Evolutionary conservation across 2,888 invertebrate species (phyloP), one percentile per base, ranked within the genome.

Genomic region (Loripinus fragilis): DNA sequence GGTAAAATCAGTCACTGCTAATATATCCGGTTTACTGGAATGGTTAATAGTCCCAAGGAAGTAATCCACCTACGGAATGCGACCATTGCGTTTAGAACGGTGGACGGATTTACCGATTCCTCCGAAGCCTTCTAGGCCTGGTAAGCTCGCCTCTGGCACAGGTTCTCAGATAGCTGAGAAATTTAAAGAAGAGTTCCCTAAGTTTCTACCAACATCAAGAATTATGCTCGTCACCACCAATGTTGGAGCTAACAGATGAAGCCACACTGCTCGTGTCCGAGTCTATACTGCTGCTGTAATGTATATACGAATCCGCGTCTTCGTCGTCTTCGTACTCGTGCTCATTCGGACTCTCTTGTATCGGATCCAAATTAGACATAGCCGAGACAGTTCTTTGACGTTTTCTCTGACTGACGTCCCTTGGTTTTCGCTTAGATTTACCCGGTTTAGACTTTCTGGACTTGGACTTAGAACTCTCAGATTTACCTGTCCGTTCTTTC

Each of bases 321-420:
- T 85, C 87, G 38, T 88, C 89, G n/a, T 85, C 87, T 20, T 87
- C 87, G 38, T 88, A 88, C 20, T 89, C 89, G 45, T 90, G 88
- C 77, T 91, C 91, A 65, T 91, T 90, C n/a, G 90, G 90, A 42
- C 88, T 89, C 75, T 91, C 91, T 81, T 89, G 87, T 52, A 91
- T 91, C 8, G 91, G 90, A 78, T 91, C 90, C 82, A 91, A 80
- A 79, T 91, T 91, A 12, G 91, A 91, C 89, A 90, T 90, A 35
- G 88, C 87, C 0, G 91, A 91, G 33, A 91, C 88, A 0, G 90
- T 91, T 71, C 91, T 86, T 76, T 91, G 90, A 10, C 91, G 83
- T 81, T 91, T 91, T 76, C 90, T 85, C 71, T 89, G 89, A 15
- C 84, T 79, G 64, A 89, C 73, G 35, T 89, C 87, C 70, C 88